Base-by-base conservation (phyloP, 92 coral and sea anemone genomes). In the Ricordea florida region DNA sequence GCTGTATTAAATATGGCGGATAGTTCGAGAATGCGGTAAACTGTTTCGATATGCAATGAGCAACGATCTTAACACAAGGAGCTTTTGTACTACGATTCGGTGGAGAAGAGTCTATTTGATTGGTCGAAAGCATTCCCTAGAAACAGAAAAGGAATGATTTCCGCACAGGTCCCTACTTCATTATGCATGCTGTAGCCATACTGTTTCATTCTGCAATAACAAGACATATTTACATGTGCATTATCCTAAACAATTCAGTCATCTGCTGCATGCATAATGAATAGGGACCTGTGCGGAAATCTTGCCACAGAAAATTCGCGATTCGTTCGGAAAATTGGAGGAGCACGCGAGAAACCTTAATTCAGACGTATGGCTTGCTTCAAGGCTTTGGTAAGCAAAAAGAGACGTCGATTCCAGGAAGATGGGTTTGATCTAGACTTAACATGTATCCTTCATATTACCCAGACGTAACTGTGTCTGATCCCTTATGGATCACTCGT, bases 401-500 rank as follows among this genome's bases (percentile, higher is more conserved):
- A 94, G 82, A 94, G 92, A 85, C 74, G 98, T 35, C 61, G 98
- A 52, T 94, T 74, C 61, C 77, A 69, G 55, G 98, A 94, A 24
- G 94, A 79, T 32, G 97, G 97, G 53, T 94, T 94, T 87, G 98
- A 94, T 79, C 67, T 94, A 66, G 98, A 94, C 62, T 78, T 94
- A 53, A 92, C 98, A 34, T 94, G 98, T 94, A 94, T 94, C 98
- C 98, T 94, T 94, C 62, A 47, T 44, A n/a, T n/a, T n/a, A n/a
- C n/a, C n/a, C n/a, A n/a, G n/a, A n/a, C n/a, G 65, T 52, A 52
- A 38, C 20, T 53, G 33, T 27, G 14, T 27, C 8, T 30, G n/a
- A n/a, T n/a, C n/a, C n/a, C n/a, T n/a, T n/a, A n/a, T n/a, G n/a
- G n/a, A n/a, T n/a, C n/a, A n/a, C n/a, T n/a, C n/a, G n/a, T n/a